Percentiles rank a stretch among this genome's conserved stretches.
Evolutionary conservation across 2,888 invertebrate genomes (phyloP).

Genomic region (Macaria notata): DNA sequence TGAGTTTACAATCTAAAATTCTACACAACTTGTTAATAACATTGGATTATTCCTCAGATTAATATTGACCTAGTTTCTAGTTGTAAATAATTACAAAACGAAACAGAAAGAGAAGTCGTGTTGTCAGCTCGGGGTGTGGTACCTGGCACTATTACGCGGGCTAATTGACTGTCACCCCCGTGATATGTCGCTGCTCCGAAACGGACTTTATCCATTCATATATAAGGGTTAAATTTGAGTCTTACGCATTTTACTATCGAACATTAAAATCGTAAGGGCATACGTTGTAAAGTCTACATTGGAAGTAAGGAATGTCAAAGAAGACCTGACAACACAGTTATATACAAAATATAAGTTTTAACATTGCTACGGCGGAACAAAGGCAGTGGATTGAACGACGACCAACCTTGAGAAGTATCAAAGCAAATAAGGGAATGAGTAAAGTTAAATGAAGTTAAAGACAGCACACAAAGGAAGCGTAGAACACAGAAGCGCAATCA

Average conservation of each 20-base stretch:
- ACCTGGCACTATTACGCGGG: not conserved
- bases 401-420: constrained; percentile 76
- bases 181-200: constrained; percentile 65
- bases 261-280: constrained; percentile 4
- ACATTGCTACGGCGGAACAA: constrained; percentile 69
- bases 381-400: constrained; percentile 38
- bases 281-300: constrained; percentile 7
- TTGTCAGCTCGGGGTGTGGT: constrained; percentile 47
- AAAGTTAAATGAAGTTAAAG: constrained; percentile 29
- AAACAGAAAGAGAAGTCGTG: constrained; percentile 47
- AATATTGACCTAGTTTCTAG: constrained; percentile 58
- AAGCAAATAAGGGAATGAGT: constrained; percentile 37
- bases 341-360: constrained; percentile 64
- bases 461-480: constrained; percentile 7
- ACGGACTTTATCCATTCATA: not conserved
- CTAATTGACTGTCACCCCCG: constrained; percentile 73
- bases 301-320: constrained; percentile 12
- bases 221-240: constrained; percentile 7
- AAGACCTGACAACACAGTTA: constrained; percentile 67
- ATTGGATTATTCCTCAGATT: constrained; percentile 64
- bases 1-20: constrained; percentile 56
- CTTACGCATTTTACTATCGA: constrained; percentile 6
- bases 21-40: constrained; percentile 71
- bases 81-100: constrained; percentile 65
- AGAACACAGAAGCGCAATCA: no score